Evolutionary conservation across 2,797 vertebrate genomes (phyloP).

Genomic region (Acridotheres tristis): DNA sequence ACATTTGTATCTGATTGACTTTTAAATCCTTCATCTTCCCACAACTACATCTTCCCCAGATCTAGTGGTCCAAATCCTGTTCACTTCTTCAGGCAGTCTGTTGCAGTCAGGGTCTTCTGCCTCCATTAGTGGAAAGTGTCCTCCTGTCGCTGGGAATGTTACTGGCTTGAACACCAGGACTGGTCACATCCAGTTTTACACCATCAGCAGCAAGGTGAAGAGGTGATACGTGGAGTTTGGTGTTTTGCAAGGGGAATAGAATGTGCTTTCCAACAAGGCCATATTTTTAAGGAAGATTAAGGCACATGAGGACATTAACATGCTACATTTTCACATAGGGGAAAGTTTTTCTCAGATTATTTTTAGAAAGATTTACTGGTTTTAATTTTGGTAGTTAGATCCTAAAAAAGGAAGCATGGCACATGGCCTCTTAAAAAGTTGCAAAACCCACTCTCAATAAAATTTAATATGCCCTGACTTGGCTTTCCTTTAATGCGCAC

Average conservation of each 20-base stretch:
- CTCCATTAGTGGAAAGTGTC: rapidly evolving
- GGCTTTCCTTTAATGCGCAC: constrained; percentile 49
- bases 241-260: background rate
- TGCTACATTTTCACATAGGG: constrained; percentile 24
- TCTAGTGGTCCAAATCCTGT: background rate
- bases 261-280: background rate
- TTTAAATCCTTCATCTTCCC: constrained; percentile 58
- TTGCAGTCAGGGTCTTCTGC: background rate
- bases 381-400: constrained; percentile 62
- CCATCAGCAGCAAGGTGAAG: background rate
- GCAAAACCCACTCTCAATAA: constrained; percentile 65
- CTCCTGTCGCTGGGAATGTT: background rate
- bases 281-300: constrained; percentile 20
- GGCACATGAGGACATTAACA: constrained; percentile 44
- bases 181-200: background rate
- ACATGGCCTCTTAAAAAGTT: constrained; percentile 60
- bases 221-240: background rate
- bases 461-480: constrained; percentile 57
- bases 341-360: constrained; percentile 58
- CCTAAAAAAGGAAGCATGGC: constrained; percentile 61
- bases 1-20: constrained; percentile 60
- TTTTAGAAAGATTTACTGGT: constrained; percentile 67
- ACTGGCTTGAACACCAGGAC: background rate
- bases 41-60: constrained; percentile 6
- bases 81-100: background rate